Evolutionary conservation across 2,113 vertebrate genomes (phyloP).

Genomic region (Elanus axillaris): DNA sequence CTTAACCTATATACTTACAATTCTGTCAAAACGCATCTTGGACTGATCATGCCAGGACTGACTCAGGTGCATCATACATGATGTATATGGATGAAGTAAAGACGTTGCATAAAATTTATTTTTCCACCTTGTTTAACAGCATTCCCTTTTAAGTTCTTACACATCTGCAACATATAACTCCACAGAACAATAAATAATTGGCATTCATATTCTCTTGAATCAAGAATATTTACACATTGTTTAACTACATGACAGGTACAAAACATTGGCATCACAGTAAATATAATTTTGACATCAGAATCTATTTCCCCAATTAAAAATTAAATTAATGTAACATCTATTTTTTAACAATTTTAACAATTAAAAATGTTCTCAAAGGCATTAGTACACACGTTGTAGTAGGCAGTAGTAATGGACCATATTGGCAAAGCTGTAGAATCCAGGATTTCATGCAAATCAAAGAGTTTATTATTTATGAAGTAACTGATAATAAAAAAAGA

Average conservation of each 20-base stretch:
- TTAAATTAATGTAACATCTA: constrained; percentile 17
- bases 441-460: constrained; percentile 14
- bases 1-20: accelerated
- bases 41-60: neutral
- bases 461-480: neutral
- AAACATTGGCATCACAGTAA: constrained; percentile 31
- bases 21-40: neutral
- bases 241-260: constrained; percentile 48
- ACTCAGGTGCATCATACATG: neutral
- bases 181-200: constrained; percentile 60
- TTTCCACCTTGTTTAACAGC: constrained; percentile 46
- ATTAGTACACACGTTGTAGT: constrained; percentile 54
- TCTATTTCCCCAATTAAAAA: constrained; percentile 45
- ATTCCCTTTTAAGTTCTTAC: constrained; percentile 54
- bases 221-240: constrained; percentile 36
- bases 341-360: constrained; percentile 11
- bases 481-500: neutral
- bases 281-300: constrained; percentile 57
- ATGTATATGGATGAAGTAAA: neutral
- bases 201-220: constrained; percentile 40
- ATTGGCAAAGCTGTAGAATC: constrained; percentile 55
- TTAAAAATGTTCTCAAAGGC: constrained; percentile 55
- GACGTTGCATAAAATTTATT: constrained; percentile 61
- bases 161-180: constrained; percentile 40
- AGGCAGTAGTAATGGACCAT: constrained; percentile 58